Percentiles rank a stretch among this genome's conserved stretches.
Conservation (phyloP, 2,113 vertebrate genomes). For the Atherinomorus stipes region DNA sequence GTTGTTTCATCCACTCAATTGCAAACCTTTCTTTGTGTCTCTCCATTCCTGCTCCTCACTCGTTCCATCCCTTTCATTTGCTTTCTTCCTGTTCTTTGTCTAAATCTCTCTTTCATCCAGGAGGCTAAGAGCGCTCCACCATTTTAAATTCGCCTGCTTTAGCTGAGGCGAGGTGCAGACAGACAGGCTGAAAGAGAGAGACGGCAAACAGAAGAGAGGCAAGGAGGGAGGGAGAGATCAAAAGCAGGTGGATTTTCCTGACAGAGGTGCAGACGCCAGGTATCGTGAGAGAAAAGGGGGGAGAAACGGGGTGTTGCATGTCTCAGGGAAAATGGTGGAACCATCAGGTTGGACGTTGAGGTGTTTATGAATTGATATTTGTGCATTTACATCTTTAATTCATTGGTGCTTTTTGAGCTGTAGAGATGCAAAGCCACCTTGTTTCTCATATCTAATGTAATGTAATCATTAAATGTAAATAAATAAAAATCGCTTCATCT, state of each 20-base stretch:
- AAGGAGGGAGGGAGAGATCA: conserved; percentile 55
- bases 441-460: conserved; percentile 43
- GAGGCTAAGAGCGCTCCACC: conserved; percentile 63
- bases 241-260: conserved; percentile 74
- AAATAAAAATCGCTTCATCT: conserved; percentile 55
- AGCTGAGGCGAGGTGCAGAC: conserved; percentile 65
- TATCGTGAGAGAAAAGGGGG: conserved; percentile 62
- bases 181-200: conserved; percentile 62
- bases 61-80: conserved; percentile 65
- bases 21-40: conserved; percentile 43
- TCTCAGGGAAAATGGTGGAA: conserved; percentile 52
- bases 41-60: conserved; percentile 26
- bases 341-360: conserved; percentile 52
- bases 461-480: conserved; percentile 30
- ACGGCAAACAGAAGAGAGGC: conserved; percentile 35
- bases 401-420: conserved; percentile 33
- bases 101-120: conserved; percentile 78
- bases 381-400: conserved; percentile 16
- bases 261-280: conserved; percentile 66
- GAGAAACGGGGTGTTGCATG: not conserved
- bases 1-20: conserved; percentile 40
- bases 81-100: conserved; percentile 69
- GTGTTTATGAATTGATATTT: conserved; percentile 26
- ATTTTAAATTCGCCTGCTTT: conserved; percentile 77
- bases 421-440: conserved; percentile 13